Conservation (phyloP, 2,888 invertebrate genomes). For the Rotaria macrura region DNA sequence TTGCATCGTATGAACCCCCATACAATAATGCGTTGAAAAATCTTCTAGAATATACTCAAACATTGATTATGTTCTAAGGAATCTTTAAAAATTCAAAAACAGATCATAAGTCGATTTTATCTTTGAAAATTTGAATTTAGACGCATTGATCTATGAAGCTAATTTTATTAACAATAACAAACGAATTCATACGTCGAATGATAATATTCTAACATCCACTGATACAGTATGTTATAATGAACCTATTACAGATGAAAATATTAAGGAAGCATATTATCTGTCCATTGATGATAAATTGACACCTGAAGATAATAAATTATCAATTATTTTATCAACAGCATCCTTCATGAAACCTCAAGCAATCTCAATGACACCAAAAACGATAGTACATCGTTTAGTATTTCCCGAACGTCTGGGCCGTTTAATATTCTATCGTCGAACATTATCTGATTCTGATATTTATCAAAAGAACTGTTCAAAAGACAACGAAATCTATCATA, state of each 20-base stretch:
- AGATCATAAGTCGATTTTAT: too few species aligned
- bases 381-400: neutral
- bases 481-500: neutral
- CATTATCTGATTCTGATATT: slow-evolving; percentile 5
- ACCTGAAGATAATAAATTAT: neutral
- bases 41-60: too few species aligned
- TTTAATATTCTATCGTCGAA: neutral
- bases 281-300: neutral
- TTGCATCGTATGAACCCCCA: too few species aligned
- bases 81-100: too few species aligned
- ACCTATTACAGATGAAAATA: neutral
- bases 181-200: neutral
- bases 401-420: neutral
- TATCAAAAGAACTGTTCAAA: slow-evolving; percentile 9
- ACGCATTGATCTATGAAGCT: neutral
- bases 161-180: neutral
- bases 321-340: too few species aligned
- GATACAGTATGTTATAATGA: neutral
- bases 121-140: neutral
- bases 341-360: neutral
- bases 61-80: too few species aligned
- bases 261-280: neutral
- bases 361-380: neutral
- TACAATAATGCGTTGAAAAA: too few species aligned
- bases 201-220: too few species aligned